Evolutionary conservation across 2,113 vertebrate species (phyloP).

Genomic region (Erpornis zantholeuca): DNA sequence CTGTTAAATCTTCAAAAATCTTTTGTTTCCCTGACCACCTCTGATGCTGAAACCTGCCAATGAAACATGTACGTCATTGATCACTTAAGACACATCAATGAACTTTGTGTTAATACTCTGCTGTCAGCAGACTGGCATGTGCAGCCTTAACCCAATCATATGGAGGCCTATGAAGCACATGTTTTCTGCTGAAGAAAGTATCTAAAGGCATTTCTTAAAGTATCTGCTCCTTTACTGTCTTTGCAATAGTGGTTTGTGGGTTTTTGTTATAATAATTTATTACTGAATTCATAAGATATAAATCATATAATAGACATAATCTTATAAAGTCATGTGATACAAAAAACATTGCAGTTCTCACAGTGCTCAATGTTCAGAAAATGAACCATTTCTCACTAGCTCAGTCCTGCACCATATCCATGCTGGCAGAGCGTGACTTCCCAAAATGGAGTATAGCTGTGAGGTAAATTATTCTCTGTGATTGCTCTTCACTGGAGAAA

Average conservation of each 20-base stretch:
- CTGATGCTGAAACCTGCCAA: neutral
- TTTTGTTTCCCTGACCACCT: neutral
- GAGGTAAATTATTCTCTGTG: neutral
- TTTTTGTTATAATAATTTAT: neutral
- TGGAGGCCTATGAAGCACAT: neutral
- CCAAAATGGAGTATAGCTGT: neutral
- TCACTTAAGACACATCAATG: neutral
- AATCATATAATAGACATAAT: neutral
- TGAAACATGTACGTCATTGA: neutral
- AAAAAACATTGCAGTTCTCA: neutral
- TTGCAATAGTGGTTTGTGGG: neutral
- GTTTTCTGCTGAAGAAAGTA: neutral
- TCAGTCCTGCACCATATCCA: neutral
- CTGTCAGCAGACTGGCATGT: neutral
- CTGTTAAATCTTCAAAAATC: neutral
- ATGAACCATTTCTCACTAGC: neutral
- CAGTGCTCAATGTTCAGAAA: neutral
- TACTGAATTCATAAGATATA: neutral
- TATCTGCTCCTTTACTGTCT: neutral
- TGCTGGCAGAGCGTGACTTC: neutral
- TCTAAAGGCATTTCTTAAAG: neutral
- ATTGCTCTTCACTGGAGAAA: neutral
- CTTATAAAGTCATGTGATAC: neutral
- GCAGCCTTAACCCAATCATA: neutral
- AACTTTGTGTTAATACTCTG: neutral